A percentile compares a stretch with the other conserved stretches of the same genome.
phyloP scores from a whole-genome alignment of 2,888 invertebrate species.

The Amblyteles armatorius region DNA sequence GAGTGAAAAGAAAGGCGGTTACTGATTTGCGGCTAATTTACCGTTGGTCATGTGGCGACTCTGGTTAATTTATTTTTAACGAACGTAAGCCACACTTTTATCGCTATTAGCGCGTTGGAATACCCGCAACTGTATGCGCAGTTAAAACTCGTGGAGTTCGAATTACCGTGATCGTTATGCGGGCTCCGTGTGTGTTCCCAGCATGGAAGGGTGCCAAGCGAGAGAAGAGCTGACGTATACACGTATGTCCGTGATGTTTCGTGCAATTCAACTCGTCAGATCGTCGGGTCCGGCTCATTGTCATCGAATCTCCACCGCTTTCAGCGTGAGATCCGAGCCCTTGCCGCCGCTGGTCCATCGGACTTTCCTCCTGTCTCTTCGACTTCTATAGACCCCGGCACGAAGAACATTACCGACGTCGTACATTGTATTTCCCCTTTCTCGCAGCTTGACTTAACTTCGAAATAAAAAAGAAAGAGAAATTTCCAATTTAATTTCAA shows the following conservation, averaged over 20 bases:
- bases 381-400: neutral
- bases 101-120: neutral
- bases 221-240: conserved; percentile 27
- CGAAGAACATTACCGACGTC: neutral
- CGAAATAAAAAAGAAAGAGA: neutral
- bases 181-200: conserved; percentile 61
- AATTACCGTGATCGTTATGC: conserved; percentile 55
- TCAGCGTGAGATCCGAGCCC: conserved; percentile 18
- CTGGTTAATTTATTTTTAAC: neutral
- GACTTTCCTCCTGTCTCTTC: neutral
- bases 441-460: neutral
- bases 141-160: conserved; percentile 39
- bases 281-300: conserved; percentile 46
- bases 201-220: conserved; percentile 45
- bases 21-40: neutral
- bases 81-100: conserved; percentile 8
- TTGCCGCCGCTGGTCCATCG: conserved; percentile 25
- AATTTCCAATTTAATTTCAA: neutral
- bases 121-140: conserved; percentile 20
- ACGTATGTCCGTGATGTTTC: conserved; percentile 35
- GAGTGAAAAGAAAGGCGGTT: neutral
- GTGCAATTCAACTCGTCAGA: conserved; percentile 45
- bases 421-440: neutral
- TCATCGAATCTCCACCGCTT: conserved; percentile 46
- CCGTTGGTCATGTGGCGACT: neutral